Percentiles rank a stretch among this genome's conserved stretches.
Conservation (phyloP, 2,888 invertebrate genomes). For the Acholoe squamosa region DNA sequence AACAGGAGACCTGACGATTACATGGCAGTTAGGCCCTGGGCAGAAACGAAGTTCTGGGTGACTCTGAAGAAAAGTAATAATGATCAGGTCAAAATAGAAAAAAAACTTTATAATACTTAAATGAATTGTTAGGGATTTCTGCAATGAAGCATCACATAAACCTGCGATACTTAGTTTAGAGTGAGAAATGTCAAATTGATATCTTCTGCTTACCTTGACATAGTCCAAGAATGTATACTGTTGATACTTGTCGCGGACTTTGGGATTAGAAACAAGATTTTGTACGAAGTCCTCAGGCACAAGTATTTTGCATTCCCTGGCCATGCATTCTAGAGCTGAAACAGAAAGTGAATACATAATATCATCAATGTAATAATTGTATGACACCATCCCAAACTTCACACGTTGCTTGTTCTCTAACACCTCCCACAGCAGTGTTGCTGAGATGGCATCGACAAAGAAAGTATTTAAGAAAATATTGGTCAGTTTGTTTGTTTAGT, state of each 20-base stretch:
- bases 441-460: too few species aligned
- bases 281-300: slow-evolving; percentile 98
- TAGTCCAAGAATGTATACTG: slow-evolving; percentile 98
- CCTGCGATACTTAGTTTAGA: too few species aligned
- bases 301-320: slow-evolving; percentile 94
- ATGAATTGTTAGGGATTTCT: too few species aligned
- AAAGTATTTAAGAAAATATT: too few species aligned
- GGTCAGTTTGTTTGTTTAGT: too few species aligned
- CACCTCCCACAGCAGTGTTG: too few species aligned
- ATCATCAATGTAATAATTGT: too few species aligned
- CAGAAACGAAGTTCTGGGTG: slow-evolving; percentile 82
- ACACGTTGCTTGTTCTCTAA: too few species aligned
- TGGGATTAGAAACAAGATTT: slow-evolving; percentile 91
- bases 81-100: neutral
- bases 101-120: too few species aligned
- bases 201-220: slow-evolving; percentile 89
- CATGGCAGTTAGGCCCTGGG: slow-evolving; percentile 97
- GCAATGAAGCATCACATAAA: too few species aligned
- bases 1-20: slow-evolving; percentile 91
- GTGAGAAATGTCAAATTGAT: too few species aligned
- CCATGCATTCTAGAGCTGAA: slow-evolving; percentile 98
- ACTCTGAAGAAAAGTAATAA: slow-evolving; percentile 75
- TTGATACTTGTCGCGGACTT: slow-evolving; percentile 95
- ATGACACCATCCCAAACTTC: too few species aligned
- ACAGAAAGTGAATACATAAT: neutral